Evolutionary conservation across 1,140 invertebrate genomes (phyloP).

Genomic region (Anastrepha ludens): DNA sequence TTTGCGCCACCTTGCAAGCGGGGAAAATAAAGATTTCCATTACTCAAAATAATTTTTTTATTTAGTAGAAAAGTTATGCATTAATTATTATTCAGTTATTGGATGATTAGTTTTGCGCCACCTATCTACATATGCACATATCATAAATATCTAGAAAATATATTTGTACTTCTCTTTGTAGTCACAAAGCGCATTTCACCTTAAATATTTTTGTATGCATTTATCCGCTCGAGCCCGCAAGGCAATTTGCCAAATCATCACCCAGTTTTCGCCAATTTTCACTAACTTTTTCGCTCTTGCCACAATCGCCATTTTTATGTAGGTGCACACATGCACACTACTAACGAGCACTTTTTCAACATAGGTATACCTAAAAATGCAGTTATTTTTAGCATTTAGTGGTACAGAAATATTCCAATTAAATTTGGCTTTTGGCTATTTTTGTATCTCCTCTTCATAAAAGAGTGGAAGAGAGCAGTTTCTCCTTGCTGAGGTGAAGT

Average conservation of each 20-base stretch:
- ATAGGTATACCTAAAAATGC: not conserved
- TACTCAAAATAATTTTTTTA: too few species aligned
- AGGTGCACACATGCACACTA: not conserved
- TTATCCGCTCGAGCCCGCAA: not conserved
- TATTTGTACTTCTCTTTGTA: too few species aligned
- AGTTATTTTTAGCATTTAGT: not conserved
- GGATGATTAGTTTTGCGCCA: too few species aligned
- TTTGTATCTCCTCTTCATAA: not conserved
- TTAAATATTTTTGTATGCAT: not conserved
- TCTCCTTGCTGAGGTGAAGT: too few species aligned
- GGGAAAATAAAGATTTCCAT: too few species aligned
- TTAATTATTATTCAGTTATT: too few species aligned
- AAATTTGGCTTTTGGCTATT: not conserved
- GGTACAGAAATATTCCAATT: not conserved
- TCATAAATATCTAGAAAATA: too few species aligned
- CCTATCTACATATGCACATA: too few species aligned
- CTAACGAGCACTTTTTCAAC: constrained; percentile 2
- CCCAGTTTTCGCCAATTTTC: constrained; percentile 15
- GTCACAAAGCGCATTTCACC: too few species aligned
- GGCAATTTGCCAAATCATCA: not conserved
- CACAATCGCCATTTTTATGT: not conserved
- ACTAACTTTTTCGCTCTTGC: not conserved
- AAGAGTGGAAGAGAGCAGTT: too few species aligned
- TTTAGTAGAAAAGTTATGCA: too few species aligned
- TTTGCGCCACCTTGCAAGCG: too few species aligned